Percentiles rank a stretch among this genome's conserved stretches.
Conservation (phyloP, 2,113 vertebrate genomes). For the Myanophis thanlyinensis region DNA sequence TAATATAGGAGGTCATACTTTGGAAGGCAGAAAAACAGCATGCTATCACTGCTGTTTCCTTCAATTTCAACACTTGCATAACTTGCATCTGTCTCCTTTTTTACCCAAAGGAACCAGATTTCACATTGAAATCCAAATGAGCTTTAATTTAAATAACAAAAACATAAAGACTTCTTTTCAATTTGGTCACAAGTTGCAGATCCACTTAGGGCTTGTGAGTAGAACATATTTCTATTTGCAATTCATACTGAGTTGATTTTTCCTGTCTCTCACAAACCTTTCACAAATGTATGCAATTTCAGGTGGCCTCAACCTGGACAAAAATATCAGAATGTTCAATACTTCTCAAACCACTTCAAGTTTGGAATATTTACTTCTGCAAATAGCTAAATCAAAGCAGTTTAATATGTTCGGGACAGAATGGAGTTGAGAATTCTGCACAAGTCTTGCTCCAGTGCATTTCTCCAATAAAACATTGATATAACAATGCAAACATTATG, state of each 20-base stretch:
- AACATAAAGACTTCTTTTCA: background rate
- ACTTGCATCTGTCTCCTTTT: background rate
- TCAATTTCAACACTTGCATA: constrained; percentile 9
- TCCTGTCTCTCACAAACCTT: background rate
- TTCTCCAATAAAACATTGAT: background rate
- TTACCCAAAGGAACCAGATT: background rate
- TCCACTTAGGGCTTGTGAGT: constrained; percentile 10
- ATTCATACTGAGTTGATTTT: background rate
- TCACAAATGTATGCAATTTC: background rate
- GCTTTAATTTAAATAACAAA: constrained; percentile 9
- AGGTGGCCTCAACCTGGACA: background rate
- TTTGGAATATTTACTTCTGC: background rate
- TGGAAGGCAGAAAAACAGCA: background rate
- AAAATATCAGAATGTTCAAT: background rate
- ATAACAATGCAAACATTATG: background rate
- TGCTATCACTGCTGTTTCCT: background rate
- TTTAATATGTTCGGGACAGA: background rate
- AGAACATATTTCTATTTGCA: background rate
- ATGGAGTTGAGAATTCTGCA: background rate
- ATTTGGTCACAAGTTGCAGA: constrained; percentile 37
- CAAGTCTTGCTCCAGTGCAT: background rate
- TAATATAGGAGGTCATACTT: constrained; percentile 1
- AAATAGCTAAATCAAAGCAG: background rate
- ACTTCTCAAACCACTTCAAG: background rate
- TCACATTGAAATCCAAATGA: constrained; percentile 52